Evolutionary conservation across 2,888 invertebrate species (phyloP), one percentile per base, ranked within the genome.

Genomic region (Silvanus unidentatus): DNA sequence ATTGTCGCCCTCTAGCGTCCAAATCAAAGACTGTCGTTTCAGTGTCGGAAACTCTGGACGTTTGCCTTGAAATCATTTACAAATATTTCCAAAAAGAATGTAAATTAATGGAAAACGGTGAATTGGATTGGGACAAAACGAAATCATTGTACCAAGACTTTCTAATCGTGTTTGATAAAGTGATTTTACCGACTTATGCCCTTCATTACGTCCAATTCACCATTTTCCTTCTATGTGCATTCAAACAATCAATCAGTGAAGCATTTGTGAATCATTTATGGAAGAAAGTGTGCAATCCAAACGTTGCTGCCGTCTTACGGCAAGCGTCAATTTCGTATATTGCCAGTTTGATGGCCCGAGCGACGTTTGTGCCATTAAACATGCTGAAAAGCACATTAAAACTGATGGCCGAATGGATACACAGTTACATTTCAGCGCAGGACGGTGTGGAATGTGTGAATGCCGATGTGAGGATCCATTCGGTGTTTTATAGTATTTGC

Each of bases 401-500:
- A 40, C 78, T 81, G 58, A 82, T 95, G 75, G 75, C 86, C 1
- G 77, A 78, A 1, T 96, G 94, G 93, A 84, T 91, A 48, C 90
- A 93, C 64, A 73, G 78, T 0, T 96, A 96, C 65, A 84, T 93
- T 38, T 76, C 78, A 1, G 77, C 79, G 0, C 83, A 85, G 50
- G 84, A 85, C 54, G 72, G 70, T 60, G 72, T 54, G 51, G 76
- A 75, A 53, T 74, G 72, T 53, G 66, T 75, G 0, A 75, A 76
- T 56, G 73, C 75, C 10, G 83, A 85, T 54, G 63, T 81, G 0
- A 80, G 83, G 58, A 79, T 84, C 0, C 95, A 98, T 65, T 78
- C 83, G 2, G 86, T 94, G 0, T 98, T 98, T 73, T 95, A 94
- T 66, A 82, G 89, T 1, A 81, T 93, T 2, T 95, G 95, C 58